Evolutionary conservation across 2,113 vertebrate genomes (phyloP), one percentile per base, ranked within the genome.

Genomic region (Pangasianodon gigas): DNA sequence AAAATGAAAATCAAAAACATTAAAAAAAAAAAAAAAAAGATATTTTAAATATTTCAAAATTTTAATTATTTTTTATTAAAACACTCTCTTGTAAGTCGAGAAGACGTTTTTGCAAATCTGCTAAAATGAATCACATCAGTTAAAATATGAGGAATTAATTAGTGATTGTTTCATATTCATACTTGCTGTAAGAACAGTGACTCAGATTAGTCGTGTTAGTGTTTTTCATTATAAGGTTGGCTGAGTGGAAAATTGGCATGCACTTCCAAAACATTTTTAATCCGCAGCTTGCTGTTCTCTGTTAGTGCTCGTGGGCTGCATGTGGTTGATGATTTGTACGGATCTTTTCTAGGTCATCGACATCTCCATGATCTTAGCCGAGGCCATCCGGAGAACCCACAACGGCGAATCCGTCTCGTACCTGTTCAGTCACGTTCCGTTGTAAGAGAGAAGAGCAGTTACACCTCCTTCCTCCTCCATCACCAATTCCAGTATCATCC

Each of bases 401-500:
- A 99, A 99, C n/a, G 98, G 98, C 74, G 98, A 99, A 91, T 99
- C 98, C 0, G 98, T 99, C 91, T 99, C 98, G 13, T 99, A 99
- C 94, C 96, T 99, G 90, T 99, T 99, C 95, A 99, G 98, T 94
- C 98, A 99, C 51, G 98, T 99, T 51, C 98, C 98, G 91, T 96
- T 99, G 97, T 99, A 98, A 97, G 67, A 52, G 67, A 26, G 60
- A 60, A 56, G 3, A 48, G 75, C 77, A 13, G 26, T 65, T 75
- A n/a, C 29, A 81, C 84, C 24, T 84, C 77, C 46, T 83, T 67
- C 26, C 77, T 51, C 19, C 16, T 11, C 51, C 74, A 81, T 80
- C 62, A 83, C 26, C 56, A 32, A 1, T 56, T 85, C 46, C 87
- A 62, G 60, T 80, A 79, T 32, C 41, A 44, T 85, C 52, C 56